Percentiles rank a stretch among this genome's conserved stretches.
Conservation (phyloP, 2,888 invertebrate species). For the Nephrotoma flavescens region DNA sequence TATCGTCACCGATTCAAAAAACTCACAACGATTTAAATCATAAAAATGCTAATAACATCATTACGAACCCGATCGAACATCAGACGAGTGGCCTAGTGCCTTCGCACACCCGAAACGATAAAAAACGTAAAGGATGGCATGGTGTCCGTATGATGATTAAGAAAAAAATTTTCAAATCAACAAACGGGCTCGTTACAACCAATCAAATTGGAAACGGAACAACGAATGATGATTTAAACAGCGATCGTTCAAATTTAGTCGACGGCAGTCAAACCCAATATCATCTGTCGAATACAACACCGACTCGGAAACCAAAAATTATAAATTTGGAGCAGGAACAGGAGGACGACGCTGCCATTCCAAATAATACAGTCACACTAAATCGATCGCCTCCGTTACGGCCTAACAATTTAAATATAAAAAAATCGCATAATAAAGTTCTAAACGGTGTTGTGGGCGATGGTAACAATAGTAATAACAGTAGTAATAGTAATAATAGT, state of each 20-base stretch:
- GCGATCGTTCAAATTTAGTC: constrained; percentile 30
- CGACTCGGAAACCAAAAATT: background rate
- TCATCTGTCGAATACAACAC: background rate
- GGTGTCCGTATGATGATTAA: constrained; percentile 30
- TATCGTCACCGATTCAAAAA: constrained; percentile 8
- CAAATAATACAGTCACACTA: background rate
- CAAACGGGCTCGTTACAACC: background rate
- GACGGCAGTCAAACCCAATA: constrained; percentile 14
- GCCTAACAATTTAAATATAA: constrained; percentile 1
- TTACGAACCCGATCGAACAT: constrained; percentile 39
- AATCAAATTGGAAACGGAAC: background rate
- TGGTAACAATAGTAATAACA: background rate
- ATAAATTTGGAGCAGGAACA: background rate
- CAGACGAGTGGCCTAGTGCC: constrained; percentile 25
- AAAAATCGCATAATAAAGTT: background rate
- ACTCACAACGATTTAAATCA: constrained; percentile 22
- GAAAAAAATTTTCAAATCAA: constrained; percentile 23
- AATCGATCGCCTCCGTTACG: background rate
- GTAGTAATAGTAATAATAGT: background rate
- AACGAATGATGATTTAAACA: background rate
- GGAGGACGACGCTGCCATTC: background rate
- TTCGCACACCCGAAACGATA: constrained; percentile 13
- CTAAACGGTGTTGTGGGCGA: background rate
- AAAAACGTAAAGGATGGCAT: constrained; percentile 29
- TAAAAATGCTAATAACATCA: constrained; percentile 40